These are phyloP conservation scores for Odontophorus gujanensis DNA, from an alignment of 2,113 vertebrate species.

Conservation along the genomic window DNA sequence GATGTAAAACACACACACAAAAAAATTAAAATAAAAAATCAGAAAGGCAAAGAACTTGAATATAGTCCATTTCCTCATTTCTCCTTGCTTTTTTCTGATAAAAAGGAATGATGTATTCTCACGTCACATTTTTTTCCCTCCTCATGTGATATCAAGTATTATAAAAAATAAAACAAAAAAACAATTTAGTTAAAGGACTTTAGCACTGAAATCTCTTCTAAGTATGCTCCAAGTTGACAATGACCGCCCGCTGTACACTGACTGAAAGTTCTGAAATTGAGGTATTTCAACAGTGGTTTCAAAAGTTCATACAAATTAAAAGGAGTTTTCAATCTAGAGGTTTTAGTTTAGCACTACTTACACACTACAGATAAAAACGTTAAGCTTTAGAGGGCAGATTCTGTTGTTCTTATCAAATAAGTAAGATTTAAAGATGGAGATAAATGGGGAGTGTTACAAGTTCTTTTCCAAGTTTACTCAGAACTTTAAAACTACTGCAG, in stretches of 20 bases:
- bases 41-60: neutral
- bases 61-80: neutral
- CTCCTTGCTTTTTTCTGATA: neutral
- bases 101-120: neutral
- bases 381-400: neutral
- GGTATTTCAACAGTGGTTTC: neutral
- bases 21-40: neutral
- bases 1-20: neutral
- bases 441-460: neutral
- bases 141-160: neutral
- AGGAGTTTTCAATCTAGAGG: neutral
- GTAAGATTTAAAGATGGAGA: neutral
- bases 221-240: neutral
- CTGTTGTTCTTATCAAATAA: neutral
- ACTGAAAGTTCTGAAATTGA: neutral
- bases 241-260: neutral
- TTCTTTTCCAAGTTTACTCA: neutral
- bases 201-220: neutral
- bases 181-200: neutral
- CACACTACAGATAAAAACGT: neutral
- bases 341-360: neutral
- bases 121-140: too few species aligned
- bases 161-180: neutral
- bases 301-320: neutral
- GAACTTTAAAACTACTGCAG: neutral